A percentile compares a stretch with the other conserved stretches of the same genome.
phyloP scores from a whole-genome alignment of 2,888 invertebrate genomes.

The Andrena bucephala region DNA sequence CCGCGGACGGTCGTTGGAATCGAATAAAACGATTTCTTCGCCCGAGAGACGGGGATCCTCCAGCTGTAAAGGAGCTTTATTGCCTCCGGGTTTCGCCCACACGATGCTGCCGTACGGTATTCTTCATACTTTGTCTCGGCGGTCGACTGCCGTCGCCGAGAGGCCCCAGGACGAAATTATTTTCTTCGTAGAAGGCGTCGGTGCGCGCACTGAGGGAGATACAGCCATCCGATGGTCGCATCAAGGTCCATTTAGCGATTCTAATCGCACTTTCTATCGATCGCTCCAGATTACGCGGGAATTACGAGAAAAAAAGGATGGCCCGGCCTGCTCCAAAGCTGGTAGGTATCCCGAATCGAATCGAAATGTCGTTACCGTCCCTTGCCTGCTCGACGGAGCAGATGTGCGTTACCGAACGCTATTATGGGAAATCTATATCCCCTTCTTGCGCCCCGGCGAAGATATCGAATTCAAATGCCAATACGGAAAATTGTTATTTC shows the following conservation, averaged over 20 bases:
- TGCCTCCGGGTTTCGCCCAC: conserved; percentile 9
- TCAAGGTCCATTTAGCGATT: too few relatives aligned
- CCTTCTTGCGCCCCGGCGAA: not conserved
- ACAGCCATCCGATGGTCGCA: too few relatives aligned
- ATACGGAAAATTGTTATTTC: conserved; percentile 33
- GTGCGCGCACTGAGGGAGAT: too few relatives aligned
- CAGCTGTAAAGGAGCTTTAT: conserved; percentile 25
- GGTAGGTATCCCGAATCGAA: not conserved
- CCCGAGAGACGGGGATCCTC: conserved; percentile 8
- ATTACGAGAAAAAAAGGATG: too few relatives aligned
- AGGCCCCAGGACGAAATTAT: not conserved
- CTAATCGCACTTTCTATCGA: too few relatives aligned
- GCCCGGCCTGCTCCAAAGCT: not conserved
- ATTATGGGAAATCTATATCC: conserved; percentile 47
- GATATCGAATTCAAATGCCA: conserved; percentile 32
- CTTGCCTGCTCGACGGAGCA: conserved; percentile 2
- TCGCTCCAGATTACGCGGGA: not conserved
- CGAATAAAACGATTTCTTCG: conserved; percentile 32
- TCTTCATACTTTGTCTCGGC: conserved; percentile 13
- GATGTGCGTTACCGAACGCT: conserved; percentile 24
- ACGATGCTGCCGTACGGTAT: conserved; percentile 18
- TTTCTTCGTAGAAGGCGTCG: not conserved
- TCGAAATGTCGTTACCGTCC: conserved; percentile 16
- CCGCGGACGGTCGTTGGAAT: conserved; percentile 7
- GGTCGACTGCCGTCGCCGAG: not conserved